Conservation (phyloP, 1,140 invertebrate species). For the Tetragonula clypearis region DNA sequence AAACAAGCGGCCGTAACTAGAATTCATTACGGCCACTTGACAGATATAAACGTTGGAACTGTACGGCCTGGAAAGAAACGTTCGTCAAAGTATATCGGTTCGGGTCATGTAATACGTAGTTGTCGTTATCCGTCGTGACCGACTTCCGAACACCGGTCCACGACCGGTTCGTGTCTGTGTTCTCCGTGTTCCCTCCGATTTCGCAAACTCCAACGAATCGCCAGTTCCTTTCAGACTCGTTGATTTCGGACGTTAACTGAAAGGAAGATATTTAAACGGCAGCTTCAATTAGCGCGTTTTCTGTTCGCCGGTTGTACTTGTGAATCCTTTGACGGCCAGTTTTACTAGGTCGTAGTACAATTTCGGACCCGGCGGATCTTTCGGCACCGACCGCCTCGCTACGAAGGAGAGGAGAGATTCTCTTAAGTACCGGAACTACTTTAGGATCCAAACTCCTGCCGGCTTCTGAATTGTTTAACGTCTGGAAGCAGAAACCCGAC, state of each 20-base stretch:
- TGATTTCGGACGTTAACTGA: not conserved
- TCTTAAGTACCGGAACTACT: conserved; percentile 60
- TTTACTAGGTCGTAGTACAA: conserved; percentile 33
- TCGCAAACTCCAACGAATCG: conserved; percentile 8
- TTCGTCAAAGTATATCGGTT: not conserved
- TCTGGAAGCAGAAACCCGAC: conserved; percentile 59
- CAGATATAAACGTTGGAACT: conserved; percentile 23
- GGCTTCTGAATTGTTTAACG: conserved; percentile 63
- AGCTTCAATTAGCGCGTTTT: conserved; percentile 39
- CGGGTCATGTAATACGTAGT: conserved; percentile 7
- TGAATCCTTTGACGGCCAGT: conserved; percentile 36
- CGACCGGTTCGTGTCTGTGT: not conserved
- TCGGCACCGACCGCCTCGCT: not conserved
- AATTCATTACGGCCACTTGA: conserved; percentile 42
- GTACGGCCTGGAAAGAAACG: conserved; percentile 15
- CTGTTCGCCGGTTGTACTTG: conserved; percentile 12
- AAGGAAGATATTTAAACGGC: conserved; percentile 22
- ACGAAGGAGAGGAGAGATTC: conserved; percentile 46
- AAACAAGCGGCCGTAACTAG: conserved; percentile 41
- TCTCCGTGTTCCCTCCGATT: not conserved
- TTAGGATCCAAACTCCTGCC: conserved; percentile 53
- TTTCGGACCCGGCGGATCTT: conserved; percentile 40
- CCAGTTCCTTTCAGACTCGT: not conserved
- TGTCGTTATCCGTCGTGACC: conserved; percentile 24
- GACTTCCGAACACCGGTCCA: conserved; percentile 16